phyloP scores from a whole-genome alignment of 2,113 vertebrate genomes.

The Sinosuthora webbiana region DNA sequence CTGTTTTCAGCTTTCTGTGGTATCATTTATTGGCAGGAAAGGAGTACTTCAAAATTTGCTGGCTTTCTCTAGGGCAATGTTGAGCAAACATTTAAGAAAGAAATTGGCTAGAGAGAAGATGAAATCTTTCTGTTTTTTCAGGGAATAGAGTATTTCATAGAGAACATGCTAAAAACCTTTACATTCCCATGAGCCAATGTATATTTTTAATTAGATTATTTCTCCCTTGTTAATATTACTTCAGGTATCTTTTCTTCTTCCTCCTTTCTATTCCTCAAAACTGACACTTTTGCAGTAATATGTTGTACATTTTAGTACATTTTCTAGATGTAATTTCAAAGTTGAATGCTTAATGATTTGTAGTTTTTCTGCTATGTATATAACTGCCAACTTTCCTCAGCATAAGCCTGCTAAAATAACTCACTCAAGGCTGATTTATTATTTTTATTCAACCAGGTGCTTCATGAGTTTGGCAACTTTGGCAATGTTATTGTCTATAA shows the following conservation, averaged over 20 bases:
- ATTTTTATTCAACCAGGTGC: constrained; percentile 32
- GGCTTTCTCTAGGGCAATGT: neutral
- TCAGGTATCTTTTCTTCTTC: neutral
- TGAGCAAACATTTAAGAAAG: neutral
- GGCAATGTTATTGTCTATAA: neutral
- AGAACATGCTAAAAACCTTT: neutral
- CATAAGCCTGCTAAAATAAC: neutral
- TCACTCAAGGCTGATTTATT: constrained; percentile 20
- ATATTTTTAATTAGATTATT: neutral
- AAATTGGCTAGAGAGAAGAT: neutral
- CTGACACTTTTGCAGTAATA: neutral
- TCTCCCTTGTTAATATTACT: neutral
- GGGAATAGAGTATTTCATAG: neutral
- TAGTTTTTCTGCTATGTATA: neutral
- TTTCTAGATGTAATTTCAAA: constrained; percentile 11
- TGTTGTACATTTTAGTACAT: neutral
- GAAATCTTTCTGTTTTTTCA: neutral
- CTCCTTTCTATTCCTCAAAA: neutral
- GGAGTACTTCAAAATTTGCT: neutral
- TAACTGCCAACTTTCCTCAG: neutral
- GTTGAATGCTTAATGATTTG: neutral
- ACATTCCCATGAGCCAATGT: neutral
- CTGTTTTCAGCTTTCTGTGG: neutral
- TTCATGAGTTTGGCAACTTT: constrained; percentile 32
- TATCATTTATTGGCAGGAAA: neutral